phyloP scores from a whole-genome alignment of 2,797 vertebrate genomes.

The Balearica regulorum region DNA sequence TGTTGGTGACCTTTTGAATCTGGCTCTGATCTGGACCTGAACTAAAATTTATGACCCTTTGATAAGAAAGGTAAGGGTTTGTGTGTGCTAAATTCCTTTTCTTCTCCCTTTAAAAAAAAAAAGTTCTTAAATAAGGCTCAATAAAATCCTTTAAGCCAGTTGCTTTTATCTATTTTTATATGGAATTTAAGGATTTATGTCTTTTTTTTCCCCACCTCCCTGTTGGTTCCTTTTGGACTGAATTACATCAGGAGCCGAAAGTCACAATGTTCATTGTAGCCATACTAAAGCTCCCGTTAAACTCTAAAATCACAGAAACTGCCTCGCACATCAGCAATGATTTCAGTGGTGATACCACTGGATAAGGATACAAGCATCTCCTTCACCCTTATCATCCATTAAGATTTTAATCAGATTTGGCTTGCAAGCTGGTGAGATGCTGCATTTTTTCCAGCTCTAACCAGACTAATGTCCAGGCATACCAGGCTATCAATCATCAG shows the following conservation, averaged over 20 bases:
- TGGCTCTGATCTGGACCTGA: background rate
- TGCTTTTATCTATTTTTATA: constrained; percentile 77
- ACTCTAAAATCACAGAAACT: background rate
- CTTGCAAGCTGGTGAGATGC: background rate
- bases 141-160: constrained; percentile 71
- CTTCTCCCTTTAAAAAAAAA: constrained; percentile 12
- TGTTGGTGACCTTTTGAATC: background rate
- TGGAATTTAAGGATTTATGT: constrained; percentile 70
- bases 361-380: background rate
- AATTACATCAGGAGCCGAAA: constrained; percentile 58
- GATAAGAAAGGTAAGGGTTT: constrained; percentile 17
- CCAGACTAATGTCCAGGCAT: background rate
- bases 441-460: background rate
- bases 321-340: background rate
- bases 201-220: constrained; percentile 34
- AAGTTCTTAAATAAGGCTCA: constrained; percentile 52
- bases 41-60: constrained; percentile 29
- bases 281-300: background rate
- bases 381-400: background rate
- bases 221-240: constrained; percentile 38
- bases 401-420: background rate
- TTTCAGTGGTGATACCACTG: background rate
- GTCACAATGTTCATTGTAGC: constrained; percentile 5
- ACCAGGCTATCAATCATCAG: background rate
- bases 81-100: constrained; percentile 35